phyloP scores from a whole-genome alignment of 2,113 vertebrate species.

The Saccopteryx bilineata region DNA sequence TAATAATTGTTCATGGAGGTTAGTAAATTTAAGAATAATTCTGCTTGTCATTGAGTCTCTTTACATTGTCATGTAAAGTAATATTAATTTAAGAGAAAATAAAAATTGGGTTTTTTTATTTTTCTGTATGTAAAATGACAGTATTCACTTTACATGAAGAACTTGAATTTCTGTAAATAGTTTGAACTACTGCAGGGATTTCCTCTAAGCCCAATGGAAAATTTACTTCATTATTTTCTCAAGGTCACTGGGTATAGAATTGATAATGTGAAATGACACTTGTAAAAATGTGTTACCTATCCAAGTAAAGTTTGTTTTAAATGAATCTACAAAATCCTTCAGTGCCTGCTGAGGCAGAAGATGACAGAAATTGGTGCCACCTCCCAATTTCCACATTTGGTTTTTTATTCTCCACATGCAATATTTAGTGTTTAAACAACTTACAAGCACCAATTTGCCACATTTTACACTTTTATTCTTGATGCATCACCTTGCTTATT shows the following conservation, averaged over 20 bases:
- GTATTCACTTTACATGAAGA: not conserved
- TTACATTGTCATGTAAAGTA: not conserved
- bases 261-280: not conserved
- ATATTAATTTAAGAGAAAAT: not conserved
- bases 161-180: slow-evolving; percentile 11
- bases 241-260: not conserved
- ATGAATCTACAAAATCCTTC: not conserved
- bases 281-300: slow-evolving; percentile 39
- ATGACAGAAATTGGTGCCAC: not conserved
- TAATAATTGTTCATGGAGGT: not conserved
- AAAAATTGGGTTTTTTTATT: not conserved
- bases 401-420: not conserved
- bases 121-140: not conserved
- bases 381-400: not conserved
- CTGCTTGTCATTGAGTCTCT: not conserved
- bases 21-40: not conserved
- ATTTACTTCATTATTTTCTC: slow-evolving; percentile 22
- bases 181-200: not conserved
- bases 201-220: slow-evolving; percentile 41
- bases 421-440: not conserved
- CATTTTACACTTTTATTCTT: not conserved
- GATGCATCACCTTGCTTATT: not conserved
- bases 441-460: not conserved
- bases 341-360: not conserved
- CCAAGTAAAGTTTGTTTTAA: not conserved